These are phyloP conservation scores for Tenthredo distinguenda DNA, from an alignment of 2,888 invertebrate species.

Conservation along the genomic window DNA sequence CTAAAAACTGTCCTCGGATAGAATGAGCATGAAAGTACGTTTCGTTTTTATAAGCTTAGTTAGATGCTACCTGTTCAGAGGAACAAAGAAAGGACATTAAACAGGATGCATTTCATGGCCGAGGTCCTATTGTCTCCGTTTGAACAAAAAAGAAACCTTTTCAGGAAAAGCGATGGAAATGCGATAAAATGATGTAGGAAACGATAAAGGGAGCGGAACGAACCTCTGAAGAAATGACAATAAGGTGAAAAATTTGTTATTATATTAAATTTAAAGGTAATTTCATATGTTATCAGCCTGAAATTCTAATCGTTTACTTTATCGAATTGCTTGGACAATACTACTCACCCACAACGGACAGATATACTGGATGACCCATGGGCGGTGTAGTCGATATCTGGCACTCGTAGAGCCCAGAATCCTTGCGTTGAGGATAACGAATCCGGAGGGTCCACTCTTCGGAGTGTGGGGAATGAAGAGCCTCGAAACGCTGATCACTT, in stretches of 20 bases:
- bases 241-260: background rate
- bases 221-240: background rate
- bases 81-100: background rate
- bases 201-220: background rate
- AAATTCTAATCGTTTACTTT: background rate
- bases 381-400: constrained; percentile 95
- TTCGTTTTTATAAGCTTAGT: background rate
- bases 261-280: background rate
- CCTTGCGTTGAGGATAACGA: constrained; percentile 86
- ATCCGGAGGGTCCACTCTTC: constrained; percentile 93
- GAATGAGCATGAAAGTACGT: background rate
- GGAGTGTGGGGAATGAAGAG: constrained; percentile 91
- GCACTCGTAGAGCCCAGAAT: constrained; percentile 92
- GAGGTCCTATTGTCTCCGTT: background rate
- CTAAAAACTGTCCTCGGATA: background rate
- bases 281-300: background rate
- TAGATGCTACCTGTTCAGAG: background rate
- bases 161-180: background rate
- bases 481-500: constrained; percentile 91
- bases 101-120: background rate
- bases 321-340: background rate
- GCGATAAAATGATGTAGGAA: background rate
- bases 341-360: constrained; percentile 91
- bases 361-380: constrained; percentile 89
- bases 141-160: background rate